Percentiles rank a stretch among this genome's conserved stretches.
These are phyloP conservation scores for Gallinago media DNA, from an alignment of 2,113 vertebrate species.

Conservation along the genomic window DNA sequence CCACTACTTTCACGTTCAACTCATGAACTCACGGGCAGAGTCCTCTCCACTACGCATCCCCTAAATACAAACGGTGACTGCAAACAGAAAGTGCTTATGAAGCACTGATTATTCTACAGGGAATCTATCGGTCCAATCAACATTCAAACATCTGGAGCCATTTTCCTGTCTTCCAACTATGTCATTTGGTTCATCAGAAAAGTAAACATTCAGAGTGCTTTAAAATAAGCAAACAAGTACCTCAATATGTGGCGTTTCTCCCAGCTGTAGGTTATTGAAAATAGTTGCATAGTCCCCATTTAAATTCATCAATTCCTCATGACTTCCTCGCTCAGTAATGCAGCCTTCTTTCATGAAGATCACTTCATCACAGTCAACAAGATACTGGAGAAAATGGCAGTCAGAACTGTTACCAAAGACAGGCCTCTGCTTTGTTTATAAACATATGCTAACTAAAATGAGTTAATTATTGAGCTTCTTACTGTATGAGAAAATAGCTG, in stretches of 20 bases:
- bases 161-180: not conserved
- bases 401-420: not conserved
- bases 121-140: not conserved
- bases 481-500: too few species aligned
- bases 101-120: not conserved
- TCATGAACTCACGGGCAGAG: not conserved
- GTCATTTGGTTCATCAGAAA: not conserved
- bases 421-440: too few species aligned
- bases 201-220: not conserved
- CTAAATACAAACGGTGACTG: not conserved
- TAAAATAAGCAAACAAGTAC: constrained; percentile 57
- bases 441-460: too few species aligned
- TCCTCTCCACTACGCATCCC: not conserved
- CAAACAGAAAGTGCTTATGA: not conserved
- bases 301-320: constrained; percentile 90
- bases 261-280: constrained; percentile 91
- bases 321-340: constrained; percentile 88
- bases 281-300: constrained; percentile 91
- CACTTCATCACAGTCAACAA: constrained; percentile 92
- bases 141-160: not conserved
- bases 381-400: constrained; percentile 79
- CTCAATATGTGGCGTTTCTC: constrained; percentile 89
- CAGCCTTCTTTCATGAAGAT: constrained; percentile 93
- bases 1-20: not conserved
- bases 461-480: too few species aligned